phyloP scores from a whole-genome alignment of 2,888 invertebrate species.

The Chouioia cunea region DNA sequence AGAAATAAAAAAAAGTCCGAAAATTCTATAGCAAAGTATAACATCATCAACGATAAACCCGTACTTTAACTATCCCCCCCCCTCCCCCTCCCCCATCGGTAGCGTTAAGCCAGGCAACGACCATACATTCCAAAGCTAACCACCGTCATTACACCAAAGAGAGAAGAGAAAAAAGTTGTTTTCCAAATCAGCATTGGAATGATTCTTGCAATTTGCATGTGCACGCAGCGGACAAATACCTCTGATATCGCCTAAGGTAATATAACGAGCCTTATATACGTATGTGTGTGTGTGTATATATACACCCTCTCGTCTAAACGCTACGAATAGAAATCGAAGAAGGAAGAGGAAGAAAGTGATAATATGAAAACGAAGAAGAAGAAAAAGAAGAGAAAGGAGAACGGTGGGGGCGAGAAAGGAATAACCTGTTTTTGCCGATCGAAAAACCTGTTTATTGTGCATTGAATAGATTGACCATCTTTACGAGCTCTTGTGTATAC shows the following conservation, averaged over 20 bases:
- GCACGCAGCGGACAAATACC: too few relatives aligned
- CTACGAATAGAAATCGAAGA: constrained; percentile 47
- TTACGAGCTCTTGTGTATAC: constrained; percentile 43
- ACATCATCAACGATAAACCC: too few relatives aligned
- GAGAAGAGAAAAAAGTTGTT: too few relatives aligned
- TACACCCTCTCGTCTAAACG: neutral
- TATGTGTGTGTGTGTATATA: neutral
- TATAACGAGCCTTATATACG: neutral
- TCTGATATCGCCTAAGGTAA: neutral
- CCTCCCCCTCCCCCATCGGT: too few relatives aligned
- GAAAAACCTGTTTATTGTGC: constrained; percentile 42
- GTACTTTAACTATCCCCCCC: too few relatives aligned
- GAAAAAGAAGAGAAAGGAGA: neutral
- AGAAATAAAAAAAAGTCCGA: too few relatives aligned
- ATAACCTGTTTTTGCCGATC: constrained; percentile 37
- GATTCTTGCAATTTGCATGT: too few relatives aligned
- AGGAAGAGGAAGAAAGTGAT: constrained; percentile 47
- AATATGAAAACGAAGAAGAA: constrained; percentile 30
- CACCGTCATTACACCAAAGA: too few relatives aligned
- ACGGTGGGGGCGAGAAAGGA: constrained; percentile 36
- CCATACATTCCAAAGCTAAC: too few relatives aligned
- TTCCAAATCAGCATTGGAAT: too few relatives aligned
- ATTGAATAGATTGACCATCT: constrained; percentile 45
- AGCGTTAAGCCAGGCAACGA: too few relatives aligned
- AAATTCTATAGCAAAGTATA: too few relatives aligned